Evolutionary conservation across 2,888 invertebrate species (phyloP).

Genomic region (Cephonodes hylas): DNA sequence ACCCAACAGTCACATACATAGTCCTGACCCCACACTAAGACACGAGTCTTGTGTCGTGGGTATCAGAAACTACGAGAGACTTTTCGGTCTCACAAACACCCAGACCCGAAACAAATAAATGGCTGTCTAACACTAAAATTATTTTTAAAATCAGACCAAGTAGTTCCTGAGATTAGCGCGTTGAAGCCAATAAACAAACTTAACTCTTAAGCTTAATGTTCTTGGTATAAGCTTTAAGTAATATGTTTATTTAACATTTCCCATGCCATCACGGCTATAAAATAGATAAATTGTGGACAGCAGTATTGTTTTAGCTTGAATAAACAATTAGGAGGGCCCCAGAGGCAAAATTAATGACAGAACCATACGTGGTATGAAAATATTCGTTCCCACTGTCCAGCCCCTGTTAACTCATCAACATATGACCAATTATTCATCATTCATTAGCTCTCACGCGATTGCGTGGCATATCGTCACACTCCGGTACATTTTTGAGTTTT

Average conservation of each 20-base stretch:
- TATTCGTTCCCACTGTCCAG: slow-evolving; percentile 45
- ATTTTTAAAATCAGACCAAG: too few relatives aligned
- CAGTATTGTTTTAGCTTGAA: neutral
- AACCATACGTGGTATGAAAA: neutral
- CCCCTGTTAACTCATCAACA: slow-evolving; percentile 48
- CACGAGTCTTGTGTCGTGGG: too few relatives aligned
- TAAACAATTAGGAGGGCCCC: neutral
- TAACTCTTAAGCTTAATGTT: too few relatives aligned
- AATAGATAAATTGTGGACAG: neutral
- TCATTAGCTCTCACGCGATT: slow-evolving; percentile 69
- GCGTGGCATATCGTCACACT: slow-evolving; percentile 64
- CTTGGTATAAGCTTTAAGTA: too few relatives aligned
- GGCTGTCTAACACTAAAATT: too few relatives aligned
- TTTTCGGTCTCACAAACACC: too few relatives aligned
- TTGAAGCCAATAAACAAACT: too few relatives aligned
- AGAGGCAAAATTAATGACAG: slow-evolving; percentile 11
- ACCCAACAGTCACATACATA: too few relatives aligned
- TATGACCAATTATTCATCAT: slow-evolving; percentile 57
- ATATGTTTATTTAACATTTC: neutral
- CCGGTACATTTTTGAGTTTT: slow-evolving; percentile 34
- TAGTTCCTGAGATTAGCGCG: too few relatives aligned
- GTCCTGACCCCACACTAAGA: too few relatives aligned
- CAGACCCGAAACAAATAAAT: too few relatives aligned
- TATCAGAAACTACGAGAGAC: too few relatives aligned
- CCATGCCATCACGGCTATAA: neutral